These are phyloP conservation scores for Microchirus variegatus DNA, from an alignment of 2,797 vertebrate species.

Conservation along the genomic window DNA sequence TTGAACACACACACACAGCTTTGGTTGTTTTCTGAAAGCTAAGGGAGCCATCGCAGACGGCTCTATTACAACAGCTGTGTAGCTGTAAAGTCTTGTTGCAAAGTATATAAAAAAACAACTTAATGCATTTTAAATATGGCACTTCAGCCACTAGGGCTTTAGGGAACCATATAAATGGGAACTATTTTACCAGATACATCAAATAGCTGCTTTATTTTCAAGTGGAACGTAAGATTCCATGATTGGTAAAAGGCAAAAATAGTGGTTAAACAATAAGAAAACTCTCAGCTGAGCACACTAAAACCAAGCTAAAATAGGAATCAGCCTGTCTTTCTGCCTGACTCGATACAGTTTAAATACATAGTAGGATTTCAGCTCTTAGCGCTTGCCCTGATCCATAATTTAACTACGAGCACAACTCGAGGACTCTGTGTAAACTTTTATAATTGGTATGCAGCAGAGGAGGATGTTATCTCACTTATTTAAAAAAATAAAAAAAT, in stretches of 20 bases:
- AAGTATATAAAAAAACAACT: conserved; percentile 37
- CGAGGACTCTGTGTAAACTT: conserved; percentile 44
- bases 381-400: conserved; percentile 44
- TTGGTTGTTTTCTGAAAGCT: conserved; percentile 28
- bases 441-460: conserved; percentile 33
- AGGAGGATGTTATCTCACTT: conserved; percentile 25
- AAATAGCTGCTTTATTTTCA: too few relatives aligned
- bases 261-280: neutral
- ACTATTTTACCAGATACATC: too few relatives aligned
- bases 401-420: conserved; percentile 47
- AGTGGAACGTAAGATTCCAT: too few relatives aligned
- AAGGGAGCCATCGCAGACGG: conserved; percentile 27
- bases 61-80: conserved; percentile 32
- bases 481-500: too few relatives aligned
- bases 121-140: conserved; percentile 8
- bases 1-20: conserved; percentile 30
- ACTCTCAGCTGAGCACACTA: neutral
- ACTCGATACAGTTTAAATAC: conserved; percentile 23
- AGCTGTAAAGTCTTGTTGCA: neutral
- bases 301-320: neutral
- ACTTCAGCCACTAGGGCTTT: conserved; percentile 13
- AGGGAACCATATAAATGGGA: conserved; percentile 1
- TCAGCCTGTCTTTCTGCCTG: neutral
- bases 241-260: neutral
- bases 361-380: conserved; percentile 23